Conservation (phyloP, 2,888 invertebrate species). For the Hedychridium roseum region DNA sequence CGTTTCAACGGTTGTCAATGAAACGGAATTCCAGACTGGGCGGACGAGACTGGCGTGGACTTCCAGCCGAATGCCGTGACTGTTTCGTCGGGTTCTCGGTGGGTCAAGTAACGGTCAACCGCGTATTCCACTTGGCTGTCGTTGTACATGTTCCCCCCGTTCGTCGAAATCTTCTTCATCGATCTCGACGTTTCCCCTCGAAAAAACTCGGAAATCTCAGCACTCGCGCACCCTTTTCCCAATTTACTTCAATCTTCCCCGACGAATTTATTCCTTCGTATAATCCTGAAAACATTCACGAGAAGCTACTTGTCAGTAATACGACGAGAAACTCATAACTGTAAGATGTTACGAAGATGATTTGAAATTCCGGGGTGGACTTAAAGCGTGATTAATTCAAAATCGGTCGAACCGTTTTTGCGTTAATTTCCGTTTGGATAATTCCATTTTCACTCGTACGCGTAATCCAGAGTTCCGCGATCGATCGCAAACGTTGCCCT, state of each 20-base stretch:
- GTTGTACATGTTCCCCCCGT: constrained; percentile 27
- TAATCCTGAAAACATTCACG: background rate
- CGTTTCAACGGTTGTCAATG: background rate
- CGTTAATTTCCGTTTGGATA: too few relatives aligned
- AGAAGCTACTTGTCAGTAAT: background rate
- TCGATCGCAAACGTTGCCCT: too few relatives aligned
- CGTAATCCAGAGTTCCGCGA: too few relatives aligned
- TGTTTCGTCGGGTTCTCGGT: constrained; percentile 45
- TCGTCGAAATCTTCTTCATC: constrained; percentile 10
- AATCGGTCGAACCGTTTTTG: too few relatives aligned
- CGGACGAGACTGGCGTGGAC: background rate
- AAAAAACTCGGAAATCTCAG: background rate
- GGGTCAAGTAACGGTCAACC: constrained; percentile 60
- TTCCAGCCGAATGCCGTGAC: background rate
- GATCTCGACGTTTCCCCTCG: background rate
- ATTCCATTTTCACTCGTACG: too few relatives aligned
- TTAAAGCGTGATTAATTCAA: too few relatives aligned
- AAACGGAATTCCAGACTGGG: background rate
- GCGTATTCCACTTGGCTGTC: constrained; percentile 49
- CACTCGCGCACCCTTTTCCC: background rate
- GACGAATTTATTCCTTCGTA: background rate
- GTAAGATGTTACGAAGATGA: too few relatives aligned
- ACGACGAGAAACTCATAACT: too few relatives aligned
- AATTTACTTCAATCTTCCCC: background rate
- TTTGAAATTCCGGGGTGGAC: too few relatives aligned